Percentiles rank a stretch among this genome's conserved stretches.
phyloP scores from a whole-genome alignment of 1,140 invertebrate genomes.

The Lepidotrigona ventralis region DNA sequence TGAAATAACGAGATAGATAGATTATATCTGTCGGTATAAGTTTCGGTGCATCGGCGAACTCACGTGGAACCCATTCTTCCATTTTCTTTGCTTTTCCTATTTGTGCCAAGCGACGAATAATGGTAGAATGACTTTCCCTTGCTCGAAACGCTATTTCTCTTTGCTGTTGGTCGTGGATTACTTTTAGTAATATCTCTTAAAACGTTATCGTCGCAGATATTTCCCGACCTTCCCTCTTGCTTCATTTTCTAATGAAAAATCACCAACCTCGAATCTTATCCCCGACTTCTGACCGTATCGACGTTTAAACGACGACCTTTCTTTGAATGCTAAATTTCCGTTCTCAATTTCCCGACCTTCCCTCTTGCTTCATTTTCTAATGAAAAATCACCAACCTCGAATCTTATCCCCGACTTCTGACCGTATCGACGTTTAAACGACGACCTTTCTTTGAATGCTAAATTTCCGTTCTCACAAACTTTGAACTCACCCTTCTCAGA shows the following conservation, averaged over 20 bases:
- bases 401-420: background rate
- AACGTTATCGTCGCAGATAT: background rate
- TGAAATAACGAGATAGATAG: background rate
- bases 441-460: background rate
- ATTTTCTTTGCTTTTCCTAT: background rate
- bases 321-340: too few relatives aligned
- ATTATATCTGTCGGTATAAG: background rate
- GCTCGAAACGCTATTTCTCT: background rate
- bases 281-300: background rate
- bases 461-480: too few relatives aligned
- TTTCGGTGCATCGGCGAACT: background rate
- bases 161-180: background rate
- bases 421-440: background rate
- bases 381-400: background rate
- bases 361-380: background rate
- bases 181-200: background rate
- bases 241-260: background rate
- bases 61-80: background rate
- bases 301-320: background rate
- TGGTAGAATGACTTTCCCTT: background rate
- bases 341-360: background rate
- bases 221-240: background rate
- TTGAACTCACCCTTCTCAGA: too few relatives aligned
- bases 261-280: background rate
- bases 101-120: background rate